Percentiles rank a stretch among this genome's conserved stretches.
Evolutionary conservation across 2,113 vertebrate genomes (phyloP).

Genomic region (Chlorodrepanis virens): DNA sequence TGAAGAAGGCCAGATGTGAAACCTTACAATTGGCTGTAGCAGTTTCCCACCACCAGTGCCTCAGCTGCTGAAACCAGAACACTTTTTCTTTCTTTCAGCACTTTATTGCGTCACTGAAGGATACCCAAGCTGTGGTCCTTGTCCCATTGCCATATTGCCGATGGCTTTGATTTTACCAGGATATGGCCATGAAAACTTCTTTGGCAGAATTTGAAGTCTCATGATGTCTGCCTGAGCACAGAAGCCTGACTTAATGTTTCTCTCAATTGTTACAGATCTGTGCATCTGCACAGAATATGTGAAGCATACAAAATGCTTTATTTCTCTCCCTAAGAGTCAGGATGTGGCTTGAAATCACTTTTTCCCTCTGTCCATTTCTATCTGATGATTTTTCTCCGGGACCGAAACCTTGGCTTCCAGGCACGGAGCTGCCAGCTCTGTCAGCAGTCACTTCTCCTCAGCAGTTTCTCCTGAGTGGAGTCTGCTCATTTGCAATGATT

Average conservation of each 20-base stretch:
- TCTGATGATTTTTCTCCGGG: neutral
- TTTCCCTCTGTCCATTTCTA: neutral
- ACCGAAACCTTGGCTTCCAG: slow-evolving; percentile 7
- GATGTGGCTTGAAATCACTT: slow-evolving; percentile 3
- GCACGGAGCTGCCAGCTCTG: slow-evolving; percentile 29
- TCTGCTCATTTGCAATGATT: slow-evolving; percentile 42
- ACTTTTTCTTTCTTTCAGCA: neutral
- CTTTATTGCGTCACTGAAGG: neutral
- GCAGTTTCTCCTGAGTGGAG: neutral
- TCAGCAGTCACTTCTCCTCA: slow-evolving; percentile 47
- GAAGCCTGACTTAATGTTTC: neutral
- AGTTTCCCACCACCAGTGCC: neutral
- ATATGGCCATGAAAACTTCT: neutral
- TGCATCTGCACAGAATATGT: neutral
- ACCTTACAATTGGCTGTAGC: neutral
- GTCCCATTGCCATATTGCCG: neutral
- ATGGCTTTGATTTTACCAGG: neutral
- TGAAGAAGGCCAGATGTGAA: neutral
- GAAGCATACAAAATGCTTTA: neutral
- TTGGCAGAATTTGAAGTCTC: neutral
- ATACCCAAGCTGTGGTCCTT: neutral
- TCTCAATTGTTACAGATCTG: neutral
- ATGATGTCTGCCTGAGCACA: neutral
- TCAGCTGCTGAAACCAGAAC: neutral
- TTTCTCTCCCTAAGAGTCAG: neutral